Conservation (phyloP, 53 echinoderm and acorn worm species). For the Paracentrotus lividus region DNA sequence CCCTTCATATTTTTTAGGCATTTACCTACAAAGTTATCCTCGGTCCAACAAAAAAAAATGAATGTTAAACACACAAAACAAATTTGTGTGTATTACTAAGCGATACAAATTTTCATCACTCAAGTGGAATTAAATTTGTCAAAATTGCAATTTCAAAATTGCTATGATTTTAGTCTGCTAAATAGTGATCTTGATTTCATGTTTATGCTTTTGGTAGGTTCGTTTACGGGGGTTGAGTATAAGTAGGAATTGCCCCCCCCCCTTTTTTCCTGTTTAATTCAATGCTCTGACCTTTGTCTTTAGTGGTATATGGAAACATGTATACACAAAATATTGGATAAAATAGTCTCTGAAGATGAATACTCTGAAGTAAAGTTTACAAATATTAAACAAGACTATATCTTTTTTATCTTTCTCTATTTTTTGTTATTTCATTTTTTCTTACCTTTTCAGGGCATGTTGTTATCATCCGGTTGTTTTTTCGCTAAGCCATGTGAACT, state of each 20-base stretch:
- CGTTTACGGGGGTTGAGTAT: neutral
- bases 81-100: neutral
- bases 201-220: neutral
- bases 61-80: neutral
- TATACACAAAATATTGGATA: too few species aligned
- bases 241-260: too few species aligned
- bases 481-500: neutral
- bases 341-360: too few species aligned
- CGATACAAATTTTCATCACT: neutral
- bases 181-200: neutral
- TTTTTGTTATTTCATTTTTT: neutral
- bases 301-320: too few species aligned
- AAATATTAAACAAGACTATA: too few species aligned
- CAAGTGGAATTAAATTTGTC: neutral
- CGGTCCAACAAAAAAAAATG: too few species aligned
- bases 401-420: neutral
- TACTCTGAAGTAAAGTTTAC: too few species aligned
- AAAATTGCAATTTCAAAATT: neutral
- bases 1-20: too few species aligned
- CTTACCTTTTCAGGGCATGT: neutral
- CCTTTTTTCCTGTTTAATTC: too few species aligned
- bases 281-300: too few species aligned
- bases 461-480: neutral
- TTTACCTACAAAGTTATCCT: too few species aligned
- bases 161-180: neutral